phyloP scores from a whole-genome alignment of 2,113 vertebrate species.

The Zosterops hypoxanthus region DNA sequence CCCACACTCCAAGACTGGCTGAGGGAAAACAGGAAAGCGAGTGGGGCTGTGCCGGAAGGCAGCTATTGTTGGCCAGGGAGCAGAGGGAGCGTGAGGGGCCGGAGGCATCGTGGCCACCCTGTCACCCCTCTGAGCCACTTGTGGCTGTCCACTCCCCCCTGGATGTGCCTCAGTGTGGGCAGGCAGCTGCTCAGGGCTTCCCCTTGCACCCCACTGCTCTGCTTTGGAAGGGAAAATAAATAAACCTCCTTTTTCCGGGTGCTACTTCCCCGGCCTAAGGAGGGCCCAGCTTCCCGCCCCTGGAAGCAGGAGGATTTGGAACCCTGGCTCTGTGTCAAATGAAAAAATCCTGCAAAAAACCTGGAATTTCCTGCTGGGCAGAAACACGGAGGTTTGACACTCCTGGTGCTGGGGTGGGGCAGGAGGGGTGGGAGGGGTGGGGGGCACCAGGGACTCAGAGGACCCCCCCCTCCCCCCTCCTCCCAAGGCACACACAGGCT shows the following conservation, averaged over 20 bases:
- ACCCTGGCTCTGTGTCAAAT: not conserved
- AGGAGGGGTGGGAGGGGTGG: not conserved
- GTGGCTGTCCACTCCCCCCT: not conserved
- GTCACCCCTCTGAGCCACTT: not conserved
- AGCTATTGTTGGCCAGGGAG: not conserved
- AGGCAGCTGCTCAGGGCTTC: accelerated
- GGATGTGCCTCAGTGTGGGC: not conserved
- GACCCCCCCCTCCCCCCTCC: not conserved
- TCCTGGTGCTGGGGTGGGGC: not conserved
- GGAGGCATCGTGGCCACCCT: not conserved
- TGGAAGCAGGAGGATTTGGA: not conserved
- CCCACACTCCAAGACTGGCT: accelerated
- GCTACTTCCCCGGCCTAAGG: not conserved
- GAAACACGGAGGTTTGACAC: not conserved
- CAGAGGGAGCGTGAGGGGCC: not conserved
- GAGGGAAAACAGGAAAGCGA: not conserved
- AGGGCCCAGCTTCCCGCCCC: not conserved
- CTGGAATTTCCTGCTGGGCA: slow-evolving; percentile 45
- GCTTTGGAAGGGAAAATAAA: not conserved
- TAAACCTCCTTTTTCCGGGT: not conserved
- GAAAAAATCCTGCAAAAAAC: not conserved
- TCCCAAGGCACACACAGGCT: accelerated
- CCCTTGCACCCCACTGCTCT: not conserved
- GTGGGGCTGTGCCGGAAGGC: not conserved
- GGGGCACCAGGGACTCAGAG: not conserved